A percentile compares a stretch with the other conserved stretches of the same genome.
Conservation (phyloP, 2,113 vertebrate species). For the Sylvia atricapilla region DNA sequence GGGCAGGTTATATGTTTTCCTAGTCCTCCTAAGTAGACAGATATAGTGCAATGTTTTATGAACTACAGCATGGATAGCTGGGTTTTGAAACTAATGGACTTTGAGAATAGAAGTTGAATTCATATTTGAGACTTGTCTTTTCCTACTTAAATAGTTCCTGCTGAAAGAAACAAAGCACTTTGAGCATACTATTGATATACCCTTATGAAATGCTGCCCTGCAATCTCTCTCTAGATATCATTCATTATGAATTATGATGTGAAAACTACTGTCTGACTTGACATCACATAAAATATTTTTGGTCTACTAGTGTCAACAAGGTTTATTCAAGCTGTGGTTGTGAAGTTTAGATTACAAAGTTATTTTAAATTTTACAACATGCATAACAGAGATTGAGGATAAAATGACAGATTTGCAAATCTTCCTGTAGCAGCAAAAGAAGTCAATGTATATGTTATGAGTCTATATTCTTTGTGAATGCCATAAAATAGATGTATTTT, state of each 20-base stretch:
- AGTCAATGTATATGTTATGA: not conserved
- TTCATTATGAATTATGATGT: not conserved
- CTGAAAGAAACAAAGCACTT: conserved; percentile 7
- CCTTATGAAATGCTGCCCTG: not conserved
- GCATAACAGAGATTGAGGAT: not conserved
- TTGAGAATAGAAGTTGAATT: not conserved
- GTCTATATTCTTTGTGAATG: not conserved
- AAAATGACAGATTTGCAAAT: not conserved
- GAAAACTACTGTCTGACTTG: not conserved
- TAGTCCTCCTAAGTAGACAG: not conserved
- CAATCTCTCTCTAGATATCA: not conserved
- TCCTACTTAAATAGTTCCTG: not conserved
- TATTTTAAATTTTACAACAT: not conserved
- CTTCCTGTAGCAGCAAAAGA: not conserved
- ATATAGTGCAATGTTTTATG: not conserved
- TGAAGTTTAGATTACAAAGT: not conserved
- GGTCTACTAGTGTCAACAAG: not conserved
- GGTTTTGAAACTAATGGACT: not conserved
- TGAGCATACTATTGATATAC: not conserved
- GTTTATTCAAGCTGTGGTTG: not conserved
- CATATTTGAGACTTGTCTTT: not conserved
- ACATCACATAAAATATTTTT: conserved; percentile 16
- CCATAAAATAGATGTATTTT: not conserved
- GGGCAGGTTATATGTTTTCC: not conserved
- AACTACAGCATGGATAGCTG: not conserved